Evolutionary conservation across 2,113 vertebrate genomes (phyloP).

Genomic region (Zosterops japonicus): DNA sequence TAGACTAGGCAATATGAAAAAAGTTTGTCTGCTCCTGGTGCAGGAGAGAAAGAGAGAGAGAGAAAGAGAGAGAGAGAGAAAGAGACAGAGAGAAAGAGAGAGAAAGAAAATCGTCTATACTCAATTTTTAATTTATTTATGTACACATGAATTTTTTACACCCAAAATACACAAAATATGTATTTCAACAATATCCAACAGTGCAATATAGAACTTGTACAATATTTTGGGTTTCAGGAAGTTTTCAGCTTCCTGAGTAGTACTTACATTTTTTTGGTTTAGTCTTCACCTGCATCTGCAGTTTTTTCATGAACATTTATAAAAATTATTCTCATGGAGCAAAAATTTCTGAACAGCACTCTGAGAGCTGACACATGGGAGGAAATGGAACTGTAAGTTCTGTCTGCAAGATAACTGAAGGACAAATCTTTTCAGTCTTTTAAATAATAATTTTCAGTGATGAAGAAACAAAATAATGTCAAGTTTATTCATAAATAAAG

Average conservation of each 20-base stretch:
- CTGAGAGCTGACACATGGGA: not conserved
- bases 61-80: not conserved
- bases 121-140: not conserved
- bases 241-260: not conserved
- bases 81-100: not conserved
- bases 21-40: not conserved
- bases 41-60: not conserved
- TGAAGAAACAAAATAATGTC: not conserved
- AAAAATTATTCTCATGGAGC: not conserved
- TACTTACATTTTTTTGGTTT: not conserved
- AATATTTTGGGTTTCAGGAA: not conserved
- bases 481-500: not conserved
- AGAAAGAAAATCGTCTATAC: not conserved
- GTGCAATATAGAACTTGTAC: not conserved
- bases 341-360: not conserved
- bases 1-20: not conserved
- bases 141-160: not conserved
- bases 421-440: not conserved
- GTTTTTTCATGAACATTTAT: not conserved
- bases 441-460: not conserved
- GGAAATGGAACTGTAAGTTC: not conserved
- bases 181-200: not conserved
- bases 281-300: not conserved
- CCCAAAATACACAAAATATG: not conserved
- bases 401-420: not conserved